Percentiles rank a stretch among this genome's conserved stretches.
Conservation (phyloP, 2,113 vertebrate species). For the Sander vitreus region DNA sequence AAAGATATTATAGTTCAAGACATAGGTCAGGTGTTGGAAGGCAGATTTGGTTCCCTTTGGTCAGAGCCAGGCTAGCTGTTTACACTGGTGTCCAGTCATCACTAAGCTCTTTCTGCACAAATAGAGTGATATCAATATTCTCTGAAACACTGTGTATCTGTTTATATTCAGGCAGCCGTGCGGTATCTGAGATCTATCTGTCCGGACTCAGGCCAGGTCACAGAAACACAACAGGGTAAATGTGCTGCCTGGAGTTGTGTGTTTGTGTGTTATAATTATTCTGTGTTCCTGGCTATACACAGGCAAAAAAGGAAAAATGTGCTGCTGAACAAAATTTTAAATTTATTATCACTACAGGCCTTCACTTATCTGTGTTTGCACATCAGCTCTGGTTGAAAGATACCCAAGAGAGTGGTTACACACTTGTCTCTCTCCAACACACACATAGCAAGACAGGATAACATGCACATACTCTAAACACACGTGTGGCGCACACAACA, state of each 20-base stretch:
- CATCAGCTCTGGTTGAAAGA: not conserved
- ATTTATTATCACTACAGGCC: not conserved
- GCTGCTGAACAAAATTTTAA: not conserved
- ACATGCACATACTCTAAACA: not conserved
- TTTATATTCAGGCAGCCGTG: not conserved
- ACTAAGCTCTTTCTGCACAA: too few relatives aligned
- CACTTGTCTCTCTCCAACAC: not conserved
- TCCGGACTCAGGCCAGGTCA: constrained; percentile 5
- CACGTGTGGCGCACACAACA: not conserved
- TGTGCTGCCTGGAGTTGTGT: not conserved
- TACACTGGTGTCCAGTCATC: too few relatives aligned
- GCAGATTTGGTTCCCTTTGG: too few relatives aligned
- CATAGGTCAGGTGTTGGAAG: not conserved
- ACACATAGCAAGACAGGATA: not conserved
- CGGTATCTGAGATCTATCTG: not conserved
- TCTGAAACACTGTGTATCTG: not conserved
- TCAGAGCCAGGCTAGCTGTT: not conserved
- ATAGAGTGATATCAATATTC: not conserved
- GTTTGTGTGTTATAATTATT: not conserved
- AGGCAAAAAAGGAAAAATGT: not conserved
- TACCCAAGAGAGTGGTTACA: not conserved
- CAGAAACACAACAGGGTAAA: constrained; percentile 9
- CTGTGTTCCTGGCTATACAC: not conserved
- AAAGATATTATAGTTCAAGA: too few relatives aligned
- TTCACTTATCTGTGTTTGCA: constrained; percentile 6